Percentiles rank a stretch among this genome's conserved stretches.
These are phyloP conservation scores for Rhinichthys osculus DNA, from an alignment of 2,797 vertebrate genomes.

Conservation along the genomic window DNA sequence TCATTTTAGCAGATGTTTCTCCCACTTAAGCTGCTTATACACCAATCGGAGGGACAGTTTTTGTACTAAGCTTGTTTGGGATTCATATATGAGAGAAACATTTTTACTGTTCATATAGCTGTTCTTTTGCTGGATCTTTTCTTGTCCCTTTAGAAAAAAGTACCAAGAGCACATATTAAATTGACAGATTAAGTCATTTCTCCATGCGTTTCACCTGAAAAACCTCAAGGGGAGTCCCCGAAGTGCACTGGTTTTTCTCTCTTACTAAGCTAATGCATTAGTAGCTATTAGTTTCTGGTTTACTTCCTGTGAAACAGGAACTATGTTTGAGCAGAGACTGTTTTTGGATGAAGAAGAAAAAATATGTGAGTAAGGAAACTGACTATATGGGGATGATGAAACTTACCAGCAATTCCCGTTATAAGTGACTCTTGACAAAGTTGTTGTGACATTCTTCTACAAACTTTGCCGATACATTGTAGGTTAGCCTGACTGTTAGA, in stretches of 20 bases:
- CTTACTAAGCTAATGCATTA: background rate
- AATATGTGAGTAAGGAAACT: background rate
- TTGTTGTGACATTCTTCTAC: conserved; percentile 24
- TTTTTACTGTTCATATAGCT: background rate
- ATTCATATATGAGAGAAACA: background rate
- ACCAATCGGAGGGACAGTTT: background rate
- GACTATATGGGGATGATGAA: conserved; percentile 42
- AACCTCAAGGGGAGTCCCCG: background rate
- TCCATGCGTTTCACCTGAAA: background rate
- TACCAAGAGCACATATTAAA: background rate
- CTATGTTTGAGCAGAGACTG: background rate
- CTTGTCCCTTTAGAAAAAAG: background rate
- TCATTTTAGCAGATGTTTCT: background rate
- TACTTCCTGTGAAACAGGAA: conserved; percentile 12
- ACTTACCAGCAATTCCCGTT: conserved; percentile 3
- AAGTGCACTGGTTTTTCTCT: conserved; percentile 3
- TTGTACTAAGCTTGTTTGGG: background rate
- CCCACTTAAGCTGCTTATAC: background rate
- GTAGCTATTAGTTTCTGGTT: background rate
- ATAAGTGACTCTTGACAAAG: conserved; percentile 21
- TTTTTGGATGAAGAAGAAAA: background rate
- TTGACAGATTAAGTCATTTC: background rate
- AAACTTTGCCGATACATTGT: background rate
- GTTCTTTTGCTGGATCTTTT: background rate
- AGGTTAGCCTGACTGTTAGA: conserved; percentile 17